Conservation (phyloP, 1,140 invertebrate species). For the Lepidostoma basale region DNA sequence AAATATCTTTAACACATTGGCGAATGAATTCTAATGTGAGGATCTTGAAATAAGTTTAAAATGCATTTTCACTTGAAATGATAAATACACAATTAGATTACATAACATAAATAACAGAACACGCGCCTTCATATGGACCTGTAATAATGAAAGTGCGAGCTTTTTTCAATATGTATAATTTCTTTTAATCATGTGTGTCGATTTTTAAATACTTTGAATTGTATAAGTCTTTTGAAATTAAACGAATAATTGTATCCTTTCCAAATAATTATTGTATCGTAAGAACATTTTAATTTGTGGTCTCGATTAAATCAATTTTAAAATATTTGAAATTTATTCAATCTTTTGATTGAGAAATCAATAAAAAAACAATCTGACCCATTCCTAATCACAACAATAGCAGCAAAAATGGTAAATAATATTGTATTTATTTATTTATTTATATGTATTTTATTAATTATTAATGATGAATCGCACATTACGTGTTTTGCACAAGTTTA, state of each 20-base stretch:
- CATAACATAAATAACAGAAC: too few relatives aligned
- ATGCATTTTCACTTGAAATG: too few relatives aligned
- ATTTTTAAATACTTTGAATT: too few relatives aligned
- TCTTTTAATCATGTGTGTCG: background rate
- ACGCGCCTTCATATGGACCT: background rate
- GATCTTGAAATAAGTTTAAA: too few relatives aligned
- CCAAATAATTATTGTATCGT: conserved; percentile 1
- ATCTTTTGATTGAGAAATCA: conserved; percentile 6
- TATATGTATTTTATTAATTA: background rate
- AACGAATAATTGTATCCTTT: too few relatives aligned
- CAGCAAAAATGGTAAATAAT: conserved; percentile 24
- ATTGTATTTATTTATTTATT: conserved; percentile 6
- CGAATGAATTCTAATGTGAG: too few relatives aligned
- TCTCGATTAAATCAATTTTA: conserved; percentile 34
- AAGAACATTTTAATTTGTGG: conserved; percentile 28
- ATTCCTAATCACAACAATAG: background rate
- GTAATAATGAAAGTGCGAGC: background rate
- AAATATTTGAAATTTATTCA: conserved; percentile 25
- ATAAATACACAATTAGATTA: too few relatives aligned
- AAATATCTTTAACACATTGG: too few relatives aligned
- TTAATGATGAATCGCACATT: conserved; percentile 2
- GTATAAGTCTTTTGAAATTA: too few relatives aligned
- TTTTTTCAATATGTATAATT: conserved; percentile 18
- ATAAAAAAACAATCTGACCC: conserved; percentile 3
- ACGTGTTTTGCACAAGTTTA: conserved; percentile 11